phyloP scores from a whole-genome alignment of 1,140 invertebrate species.

The Sarcophaga bullata region DNA sequence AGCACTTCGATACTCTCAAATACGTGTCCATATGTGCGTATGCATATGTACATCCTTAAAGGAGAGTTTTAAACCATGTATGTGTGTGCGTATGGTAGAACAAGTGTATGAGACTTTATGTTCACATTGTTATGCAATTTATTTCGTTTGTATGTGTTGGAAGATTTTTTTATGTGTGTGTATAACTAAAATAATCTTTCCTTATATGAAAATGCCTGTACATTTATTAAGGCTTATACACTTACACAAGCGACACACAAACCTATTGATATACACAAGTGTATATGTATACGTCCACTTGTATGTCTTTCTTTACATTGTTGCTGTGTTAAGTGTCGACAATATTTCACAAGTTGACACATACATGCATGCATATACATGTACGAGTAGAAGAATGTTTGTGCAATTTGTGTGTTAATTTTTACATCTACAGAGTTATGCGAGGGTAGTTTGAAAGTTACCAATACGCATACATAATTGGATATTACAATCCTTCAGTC shows the following conservation, averaged over 20 bases:
- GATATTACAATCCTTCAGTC: too few species aligned
- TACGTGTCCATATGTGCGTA: neutral
- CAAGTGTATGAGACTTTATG: neutral
- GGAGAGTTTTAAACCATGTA: too few species aligned
- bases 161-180: conserved; percentile 43
- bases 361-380: neutral
- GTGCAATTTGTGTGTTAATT: too few species aligned
- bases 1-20: neutral
- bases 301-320: conserved; percentile 12
- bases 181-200: conserved; percentile 49
- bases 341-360: conserved; percentile 24
- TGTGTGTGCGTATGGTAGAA: neutral
- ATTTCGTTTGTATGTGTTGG: conserved; percentile 23
- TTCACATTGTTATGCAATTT: conserved; percentile 18
- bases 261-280: neutral
- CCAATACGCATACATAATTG: too few species aligned
- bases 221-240: neutral
- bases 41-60: neutral
- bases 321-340: conserved; percentile 22
- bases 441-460: too few species aligned
- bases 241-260: neutral
- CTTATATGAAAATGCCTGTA: neutral
- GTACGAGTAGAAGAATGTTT: neutral
- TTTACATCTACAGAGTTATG: too few species aligned
- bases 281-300: neutral